Base-by-base conservation (phyloP, 2,797 vertebrate species). In the Leuciscus waleckii region DNA sequence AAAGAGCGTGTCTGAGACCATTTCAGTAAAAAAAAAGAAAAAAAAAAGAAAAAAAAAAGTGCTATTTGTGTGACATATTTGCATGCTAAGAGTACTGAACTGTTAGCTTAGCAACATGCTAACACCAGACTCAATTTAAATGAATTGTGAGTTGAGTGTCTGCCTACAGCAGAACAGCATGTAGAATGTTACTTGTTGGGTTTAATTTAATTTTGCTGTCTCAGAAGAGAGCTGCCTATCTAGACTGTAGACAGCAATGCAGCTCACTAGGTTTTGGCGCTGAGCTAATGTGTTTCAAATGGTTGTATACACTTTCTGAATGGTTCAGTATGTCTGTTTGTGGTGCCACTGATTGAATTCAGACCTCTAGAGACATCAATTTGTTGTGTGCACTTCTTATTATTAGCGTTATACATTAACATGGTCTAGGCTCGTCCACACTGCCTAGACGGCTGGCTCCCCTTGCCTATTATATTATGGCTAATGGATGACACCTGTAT, bases 261-360 rank as follows among this genome's bases (percentile, higher is more conserved):
- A 79, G 58, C 56, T 67, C 51, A 49, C 41, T 87, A 87, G 86
- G 82, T 68, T 83, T 61, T 61, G 63, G 56, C 46, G 37, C 67
- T 85, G 41, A 37, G 41, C 46, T 74, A 75, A 75, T 75, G 81
- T 8, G 43, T 83, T 83, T 63, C 69, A 46, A 82, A 82, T 65
- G 21, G 56, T 61, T 65, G 41, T 65, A 35, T 74, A 65, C 58
- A 17, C n/a, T 54, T 32, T 77, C 49, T n/a, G 43, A 76, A 83
- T 76, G 49, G 79, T 61, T 70, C 21, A 58, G 35, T 83, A 19
- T 84, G 74, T 84, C 63, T 84, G 74, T 78, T 58, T 84, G 74
- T 79, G 83, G 83, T 78, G 63, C 75, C 83, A 84, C 75, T 84
- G 65, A 84, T 79, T 56, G 74, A 84, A 69, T 69, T 84, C 73